Percentiles rank a stretch among this genome's conserved stretches.
Conservation (phyloP, 1,140 invertebrate species). For the Dendrolimus punctatus region DNA sequence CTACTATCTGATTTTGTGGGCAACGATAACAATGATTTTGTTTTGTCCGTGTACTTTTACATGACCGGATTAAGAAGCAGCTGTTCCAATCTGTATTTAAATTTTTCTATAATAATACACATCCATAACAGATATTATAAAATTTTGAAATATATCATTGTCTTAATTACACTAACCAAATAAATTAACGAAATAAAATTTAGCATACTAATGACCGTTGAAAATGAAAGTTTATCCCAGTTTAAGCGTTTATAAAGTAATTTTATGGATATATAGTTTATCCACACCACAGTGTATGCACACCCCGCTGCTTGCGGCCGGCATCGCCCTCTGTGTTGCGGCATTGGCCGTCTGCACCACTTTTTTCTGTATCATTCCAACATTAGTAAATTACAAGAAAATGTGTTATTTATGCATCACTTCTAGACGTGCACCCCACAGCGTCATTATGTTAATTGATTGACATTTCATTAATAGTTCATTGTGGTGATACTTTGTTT, state of each 20-base stretch:
- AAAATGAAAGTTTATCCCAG: slow-evolving; percentile 8
- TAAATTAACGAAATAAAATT: too few species aligned
- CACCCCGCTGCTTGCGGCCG: slow-evolving; percentile 29
- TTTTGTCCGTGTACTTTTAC: too few species aligned
- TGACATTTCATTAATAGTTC: slow-evolving; percentile 40
- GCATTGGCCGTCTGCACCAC: slow-evolving; percentile 32
- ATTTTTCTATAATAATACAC: too few species aligned
- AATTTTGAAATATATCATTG: too few species aligned
- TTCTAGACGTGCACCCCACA: slow-evolving; percentile 39
- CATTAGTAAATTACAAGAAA: slow-evolving; percentile 39
- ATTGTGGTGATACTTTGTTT: slow-evolving; percentile 28
- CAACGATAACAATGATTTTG: too few species aligned
- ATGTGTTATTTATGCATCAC: slow-evolving; percentile 52
- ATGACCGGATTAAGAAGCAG: too few species aligned
- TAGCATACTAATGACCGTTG: too few species aligned
- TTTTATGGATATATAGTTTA: slow-evolving; percentile 17
- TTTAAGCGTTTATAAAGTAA: slow-evolving; percentile 1
- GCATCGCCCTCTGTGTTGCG: slow-evolving; percentile 25
- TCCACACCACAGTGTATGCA: slow-evolving; percentile 21
- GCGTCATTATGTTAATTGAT: slow-evolving; percentile 48
- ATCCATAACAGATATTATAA: too few species aligned
- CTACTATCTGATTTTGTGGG: too few species aligned
- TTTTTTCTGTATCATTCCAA: slow-evolving; percentile 39
- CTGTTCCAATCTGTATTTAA: too few species aligned
- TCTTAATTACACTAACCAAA: too few species aligned